Evolutionary conservation across 2,888 invertebrate genomes (phyloP).

Genomic region (Malthinus seriepunctatus): DNA sequence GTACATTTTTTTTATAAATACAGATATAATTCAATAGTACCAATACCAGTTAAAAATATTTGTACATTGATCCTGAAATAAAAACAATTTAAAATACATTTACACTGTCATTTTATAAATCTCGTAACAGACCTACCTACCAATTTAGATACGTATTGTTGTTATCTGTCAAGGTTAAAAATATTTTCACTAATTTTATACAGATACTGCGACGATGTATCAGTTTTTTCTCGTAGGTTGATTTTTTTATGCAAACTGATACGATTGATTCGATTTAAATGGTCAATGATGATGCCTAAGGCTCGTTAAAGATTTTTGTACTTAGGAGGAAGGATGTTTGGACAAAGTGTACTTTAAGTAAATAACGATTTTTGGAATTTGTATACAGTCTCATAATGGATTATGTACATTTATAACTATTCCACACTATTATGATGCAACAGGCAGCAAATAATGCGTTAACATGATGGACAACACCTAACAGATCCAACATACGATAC

Average conservation of each 20-base stretch:
- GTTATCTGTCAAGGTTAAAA: conserved; percentile 30
- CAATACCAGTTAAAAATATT: conserved; percentile 54
- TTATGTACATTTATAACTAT: conserved; percentile 31
- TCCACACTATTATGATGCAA: conserved; percentile 24
- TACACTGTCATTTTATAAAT: conserved; percentile 42
- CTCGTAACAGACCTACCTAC: conserved; percentile 37
- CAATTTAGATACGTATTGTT: conserved; percentile 42
- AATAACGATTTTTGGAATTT: conserved; percentile 37
- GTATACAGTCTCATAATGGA: conserved; percentile 53
- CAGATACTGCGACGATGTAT: not conserved
- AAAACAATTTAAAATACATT: conserved; percentile 53
- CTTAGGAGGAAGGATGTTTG: conserved; percentile 38
- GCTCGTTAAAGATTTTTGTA: conserved; percentile 40
- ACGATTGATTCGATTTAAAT: not conserved
- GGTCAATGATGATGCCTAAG: conserved; percentile 17
- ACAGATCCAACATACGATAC: conserved; percentile 51
- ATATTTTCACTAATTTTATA: conserved; percentile 7
- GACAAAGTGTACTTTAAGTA: conserved; percentile 26
- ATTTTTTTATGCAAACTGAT: conserved; percentile 1
- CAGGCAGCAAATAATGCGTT: conserved; percentile 26
- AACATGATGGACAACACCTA: conserved; percentile 50
- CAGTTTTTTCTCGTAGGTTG: conserved; percentile 1
- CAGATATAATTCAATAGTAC: conserved; percentile 50
- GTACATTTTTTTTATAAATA: conserved; percentile 52
- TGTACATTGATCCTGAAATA: conserved; percentile 54